Evolutionary conservation across 2,113 vertebrate genomes (phyloP).

Genomic region (Phaethornis superciliosus): DNA sequence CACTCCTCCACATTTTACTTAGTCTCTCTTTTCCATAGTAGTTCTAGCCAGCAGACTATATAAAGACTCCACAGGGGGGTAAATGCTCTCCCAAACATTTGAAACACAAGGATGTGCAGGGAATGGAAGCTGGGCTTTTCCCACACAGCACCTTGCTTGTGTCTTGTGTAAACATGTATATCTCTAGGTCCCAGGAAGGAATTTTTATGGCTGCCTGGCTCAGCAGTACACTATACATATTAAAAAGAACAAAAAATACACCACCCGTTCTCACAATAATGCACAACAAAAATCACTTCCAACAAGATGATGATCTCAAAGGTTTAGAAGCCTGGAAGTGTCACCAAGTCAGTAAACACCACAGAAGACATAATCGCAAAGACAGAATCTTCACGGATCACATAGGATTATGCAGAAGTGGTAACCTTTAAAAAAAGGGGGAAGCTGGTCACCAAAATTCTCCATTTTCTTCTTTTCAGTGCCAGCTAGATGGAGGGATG

Average conservation of each 20-base stretch:
- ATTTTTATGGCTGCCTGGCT: slow-evolving; percentile 26
- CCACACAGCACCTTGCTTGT: slow-evolving; percentile 49
- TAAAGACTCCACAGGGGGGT: not conserved
- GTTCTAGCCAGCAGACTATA: slow-evolving; percentile 41
- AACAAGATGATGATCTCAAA: not conserved
- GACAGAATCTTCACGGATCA: not conserved
- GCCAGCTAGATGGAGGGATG: not conserved
- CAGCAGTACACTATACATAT: not conserved
- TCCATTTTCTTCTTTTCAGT: not conserved
- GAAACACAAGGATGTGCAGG: slow-evolving; percentile 46
- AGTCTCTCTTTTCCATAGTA: slow-evolving; percentile 20
- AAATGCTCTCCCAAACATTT: slow-evolving; percentile 19
- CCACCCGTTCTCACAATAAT: not conserved
- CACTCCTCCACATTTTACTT: not conserved
- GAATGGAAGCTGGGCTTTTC: slow-evolving; percentile 30
- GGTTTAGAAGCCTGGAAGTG: not conserved
- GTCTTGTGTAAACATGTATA: slow-evolving; percentile 7
- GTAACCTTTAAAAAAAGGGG: not conserved
- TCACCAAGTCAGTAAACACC: not conserved
- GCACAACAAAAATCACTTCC: not conserved
- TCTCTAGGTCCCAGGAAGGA: not conserved
- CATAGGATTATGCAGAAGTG: not conserved
- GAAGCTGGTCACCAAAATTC: not conserved
- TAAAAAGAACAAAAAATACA: not conserved
- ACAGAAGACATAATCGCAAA: not conserved